Evolutionary conservation across 2,888 invertebrate genomes (phyloP).

Genomic region (Penaeus monodon): DNA sequence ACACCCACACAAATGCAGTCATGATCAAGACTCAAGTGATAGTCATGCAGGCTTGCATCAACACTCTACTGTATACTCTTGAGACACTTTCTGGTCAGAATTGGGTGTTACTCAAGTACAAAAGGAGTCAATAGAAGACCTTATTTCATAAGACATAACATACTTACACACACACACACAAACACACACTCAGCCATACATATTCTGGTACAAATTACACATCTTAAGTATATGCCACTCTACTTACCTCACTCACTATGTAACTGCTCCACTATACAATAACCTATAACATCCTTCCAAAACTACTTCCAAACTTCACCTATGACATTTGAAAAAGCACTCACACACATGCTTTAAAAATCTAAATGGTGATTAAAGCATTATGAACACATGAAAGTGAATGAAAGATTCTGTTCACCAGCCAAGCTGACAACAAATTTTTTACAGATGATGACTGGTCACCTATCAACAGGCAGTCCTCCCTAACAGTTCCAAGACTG

Average conservation of each 20-base stretch:
- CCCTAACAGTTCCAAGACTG: too few species aligned
- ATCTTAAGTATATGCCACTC: neutral
- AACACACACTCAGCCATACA: constrained; percentile 3
- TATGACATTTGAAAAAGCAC: too few species aligned
- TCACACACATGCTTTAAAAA: neutral
- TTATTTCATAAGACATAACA: constrained; percentile 22
- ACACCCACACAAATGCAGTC: constrained; percentile 45
- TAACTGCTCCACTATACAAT: neutral
- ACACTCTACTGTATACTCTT: too few species aligned
- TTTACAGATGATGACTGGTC: too few species aligned
- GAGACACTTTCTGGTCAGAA: neutral
- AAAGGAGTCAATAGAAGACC: neutral
- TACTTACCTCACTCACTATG: neutral
- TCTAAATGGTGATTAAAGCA: constrained; percentile 33
- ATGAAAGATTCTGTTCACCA: too few species aligned
- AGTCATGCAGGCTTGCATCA: constrained; percentile 13
- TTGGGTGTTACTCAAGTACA: constrained; percentile 40
- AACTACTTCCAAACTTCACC: too few species aligned
- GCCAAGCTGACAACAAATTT: too few species aligned
- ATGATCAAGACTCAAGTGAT: constrained; percentile 40
- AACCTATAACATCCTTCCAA: neutral
- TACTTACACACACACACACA: constrained; percentile 11
- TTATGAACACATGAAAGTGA: neutral
- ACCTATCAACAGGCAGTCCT: too few species aligned
- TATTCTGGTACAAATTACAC: neutral